A percentile compares a stretch with the other conserved stretches of the same genome.
Conservation (phyloP, 2,113 vertebrate species). For the Nannospalax galili region DNA sequence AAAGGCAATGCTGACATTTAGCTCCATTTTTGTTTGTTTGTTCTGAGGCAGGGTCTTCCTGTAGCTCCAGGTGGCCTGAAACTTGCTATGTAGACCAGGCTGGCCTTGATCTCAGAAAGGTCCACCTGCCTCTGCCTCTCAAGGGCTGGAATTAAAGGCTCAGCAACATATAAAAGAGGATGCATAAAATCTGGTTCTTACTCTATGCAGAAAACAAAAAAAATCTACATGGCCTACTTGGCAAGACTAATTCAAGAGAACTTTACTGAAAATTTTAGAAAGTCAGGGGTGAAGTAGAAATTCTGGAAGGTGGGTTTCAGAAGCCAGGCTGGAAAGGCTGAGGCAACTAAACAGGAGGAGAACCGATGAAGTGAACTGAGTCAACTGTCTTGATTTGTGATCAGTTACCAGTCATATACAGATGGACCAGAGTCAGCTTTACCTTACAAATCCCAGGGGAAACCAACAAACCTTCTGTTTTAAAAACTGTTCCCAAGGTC, state of each 20-base stretch:
- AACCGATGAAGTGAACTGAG: background rate
- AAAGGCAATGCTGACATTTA: background rate
- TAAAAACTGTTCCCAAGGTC: background rate
- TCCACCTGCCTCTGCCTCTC: no score
- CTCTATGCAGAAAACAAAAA: background rate
- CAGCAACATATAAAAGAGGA: no score
- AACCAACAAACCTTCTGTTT: background rate
- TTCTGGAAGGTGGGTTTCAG: background rate
- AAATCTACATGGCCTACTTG: no score
- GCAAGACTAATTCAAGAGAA: background rate
- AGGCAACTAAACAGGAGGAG: background rate
- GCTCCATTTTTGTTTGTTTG: background rate
- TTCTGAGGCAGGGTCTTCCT: background rate
- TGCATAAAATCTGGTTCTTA: background rate
- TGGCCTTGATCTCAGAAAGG: no score
- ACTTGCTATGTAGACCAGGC: no score
- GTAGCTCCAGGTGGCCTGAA: no score
- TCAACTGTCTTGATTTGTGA: background rate
- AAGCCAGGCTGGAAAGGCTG: background rate
- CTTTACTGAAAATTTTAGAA: background rate
- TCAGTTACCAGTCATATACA: background rate
- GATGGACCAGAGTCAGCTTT: background rate
- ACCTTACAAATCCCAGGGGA: background rate
- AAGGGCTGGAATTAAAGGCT: no score
- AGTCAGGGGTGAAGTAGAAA: background rate